Base-by-base conservation (phyloP, 64 coral and sea anemone genomes). In the Stylophora pistillata region DNA sequence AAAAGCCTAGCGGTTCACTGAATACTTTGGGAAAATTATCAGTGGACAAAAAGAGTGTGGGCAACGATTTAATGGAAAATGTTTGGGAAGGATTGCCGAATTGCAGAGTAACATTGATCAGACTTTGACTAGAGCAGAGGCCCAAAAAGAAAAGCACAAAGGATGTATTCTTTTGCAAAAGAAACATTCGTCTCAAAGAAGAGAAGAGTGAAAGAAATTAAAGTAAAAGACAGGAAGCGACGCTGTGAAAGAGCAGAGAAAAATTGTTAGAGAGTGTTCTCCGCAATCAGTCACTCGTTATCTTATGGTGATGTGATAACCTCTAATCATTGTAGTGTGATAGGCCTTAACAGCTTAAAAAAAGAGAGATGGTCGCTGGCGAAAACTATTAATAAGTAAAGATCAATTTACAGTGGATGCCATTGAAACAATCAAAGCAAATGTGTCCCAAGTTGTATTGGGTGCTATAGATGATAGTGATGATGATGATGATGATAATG, bases 321-420 rank as follows among this genome's bases (percentile, higher is more conserved):
- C n/a, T n/a, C n/a, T n/a, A n/a, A n/a, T n/a, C n/a, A n/a, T n/a
- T 74, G 72, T 87, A 74, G 85, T 75, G 32, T 87, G 85, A 87
- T 74, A 87, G 69, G 61, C 71, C 53, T 87, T 87, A 74, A 87
- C 31, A 86, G 60, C 81, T 85, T 86, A n/a, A n/a, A n/a, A n/a
- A n/a, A 4, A 86, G 82, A 86, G 82, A 86, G 82, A 86, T 86
- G 82, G 82, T 86, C 64, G 63, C 23, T 85, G 82, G 78, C 55
- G 68, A 85, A 85, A 85, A 85, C 82, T 85, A 85, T 85, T 85
- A 58, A 85, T 86, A 86, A 86, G 60, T 85, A 85, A 85, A 85
- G 81, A 28, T 69, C 13, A 85, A 85, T 85, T 85, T 85, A 54
- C 78, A 47, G 78, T 60, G 78, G 56, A 81, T 81, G 61, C 81